Base-by-base conservation (phyloP, 1,140 invertebrate genomes). In the Anthonomus grandis region DNA sequence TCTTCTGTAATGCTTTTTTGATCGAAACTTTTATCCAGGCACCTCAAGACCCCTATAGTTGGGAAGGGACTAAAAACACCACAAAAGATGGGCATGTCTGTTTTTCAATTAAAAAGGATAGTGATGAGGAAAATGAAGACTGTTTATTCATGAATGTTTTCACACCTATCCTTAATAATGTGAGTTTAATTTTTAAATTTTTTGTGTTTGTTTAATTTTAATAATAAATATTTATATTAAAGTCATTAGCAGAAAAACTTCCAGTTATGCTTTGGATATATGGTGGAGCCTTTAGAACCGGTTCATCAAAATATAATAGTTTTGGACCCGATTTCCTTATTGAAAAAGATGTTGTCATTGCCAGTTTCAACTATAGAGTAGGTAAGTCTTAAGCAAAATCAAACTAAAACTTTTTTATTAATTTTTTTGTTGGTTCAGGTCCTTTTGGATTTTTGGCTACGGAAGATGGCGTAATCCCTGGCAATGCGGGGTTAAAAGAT, bases 401-500 rank as follows among this genome's bases (percentile, higher is more conserved):
- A n/a, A 10, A 44, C 10, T 6, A 44, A 44, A 6, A 44, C 41
- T 18, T 6, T 10, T 15, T 21, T 18, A 44, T 6, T 44, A 18
- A 44, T 6, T 6, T 15, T 59, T n/a, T n/a, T n/a, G n/a, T 44
- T 23, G 13, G 42, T 38, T 37, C 38, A 48, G 60, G 61, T 13
- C 51, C 57, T 4, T 63, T 63, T 52, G 61, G 61, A 12, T 63
- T 60, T 24, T 39, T 63, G 9, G 42, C 61, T 22, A 63, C 61
- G 4, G 82, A 83, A 51, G 69, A 74, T 3, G 63, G 76, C 17
- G 77, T 80, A 0, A 78, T 83, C 0, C 86, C 86, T 8, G 89
- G 89, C 64, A 81, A 82, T 69, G 93, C 91, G 64, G 87, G 85
- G 1, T 70, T 89, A 21, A 85, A 85, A 67, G 89, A 91, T 73